These are phyloP conservation scores for Brienomyrus brachyistius DNA, from an alignment of 2,113 vertebrate species.

Conservation along the genomic window DNA sequence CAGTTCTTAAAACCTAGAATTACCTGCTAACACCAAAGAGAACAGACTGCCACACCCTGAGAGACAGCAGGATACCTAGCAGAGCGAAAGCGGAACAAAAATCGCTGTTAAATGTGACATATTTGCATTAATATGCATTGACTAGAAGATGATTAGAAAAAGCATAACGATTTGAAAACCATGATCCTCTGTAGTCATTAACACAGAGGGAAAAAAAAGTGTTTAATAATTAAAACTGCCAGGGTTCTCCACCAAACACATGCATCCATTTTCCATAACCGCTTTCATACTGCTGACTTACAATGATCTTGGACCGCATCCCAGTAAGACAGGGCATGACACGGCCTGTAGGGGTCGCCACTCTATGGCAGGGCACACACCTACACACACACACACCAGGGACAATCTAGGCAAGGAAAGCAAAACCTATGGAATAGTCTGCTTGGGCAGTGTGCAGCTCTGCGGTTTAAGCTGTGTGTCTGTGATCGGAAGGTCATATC, in stretches of 20 bases:
- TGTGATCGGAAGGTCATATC: neutral
- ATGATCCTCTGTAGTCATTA: neutral
- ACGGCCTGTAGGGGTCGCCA: neutral
- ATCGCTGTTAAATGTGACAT: neutral
- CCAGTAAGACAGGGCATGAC: neutral
- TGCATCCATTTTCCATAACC: neutral
- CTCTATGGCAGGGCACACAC: neutral
- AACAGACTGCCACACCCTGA: neutral
- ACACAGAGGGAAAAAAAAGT: neutral
- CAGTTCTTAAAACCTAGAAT: neutral
- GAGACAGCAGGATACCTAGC: neutral
- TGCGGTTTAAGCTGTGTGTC: neutral
- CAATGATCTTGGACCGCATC: neutral
- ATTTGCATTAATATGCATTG: neutral
- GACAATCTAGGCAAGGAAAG: neutral
- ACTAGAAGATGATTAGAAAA: neutral
- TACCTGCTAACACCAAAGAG: neutral
- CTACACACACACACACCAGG: neutral
- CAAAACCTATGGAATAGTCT: neutral
- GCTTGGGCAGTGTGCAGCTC: neutral
- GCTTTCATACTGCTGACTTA: neutral
- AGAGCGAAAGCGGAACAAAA: neutral
- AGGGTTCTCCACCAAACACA: neutral
- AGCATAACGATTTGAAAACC: neutral
- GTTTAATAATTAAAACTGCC: neutral